Conservation (phyloP, 2,888 invertebrate genomes). For the Macrosoma leucophasiata region DNA sequence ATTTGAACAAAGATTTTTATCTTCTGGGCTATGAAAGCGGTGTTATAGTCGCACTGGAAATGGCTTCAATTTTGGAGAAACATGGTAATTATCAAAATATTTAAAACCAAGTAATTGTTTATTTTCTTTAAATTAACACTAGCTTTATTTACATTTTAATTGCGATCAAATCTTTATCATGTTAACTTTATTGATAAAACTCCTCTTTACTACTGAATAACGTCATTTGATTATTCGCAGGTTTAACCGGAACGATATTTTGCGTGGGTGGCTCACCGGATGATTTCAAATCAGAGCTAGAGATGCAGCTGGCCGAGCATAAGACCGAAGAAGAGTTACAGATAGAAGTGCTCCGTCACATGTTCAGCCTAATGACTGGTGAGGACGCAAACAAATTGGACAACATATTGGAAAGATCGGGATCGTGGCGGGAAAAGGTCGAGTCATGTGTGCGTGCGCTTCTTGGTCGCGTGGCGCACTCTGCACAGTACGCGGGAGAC, state of each 20-base stretch:
- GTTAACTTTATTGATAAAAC: too few relatives aligned
- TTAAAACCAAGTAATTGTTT: too few relatives aligned
- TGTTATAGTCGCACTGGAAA: constrained; percentile 38
- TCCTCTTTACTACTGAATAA: too few relatives aligned
- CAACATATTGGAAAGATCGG: neutral
- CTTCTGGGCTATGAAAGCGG: constrained; percentile 49
- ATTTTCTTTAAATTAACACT: too few relatives aligned
- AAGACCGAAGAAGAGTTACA: constrained; percentile 36
- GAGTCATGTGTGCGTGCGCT: constrained; percentile 33
- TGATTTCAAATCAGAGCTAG: constrained; percentile 32
- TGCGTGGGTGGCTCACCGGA: constrained; percentile 42
- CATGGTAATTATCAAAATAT: too few relatives aligned
- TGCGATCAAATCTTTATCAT: too few relatives aligned
- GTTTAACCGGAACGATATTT: constrained; percentile 43
- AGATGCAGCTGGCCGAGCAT: constrained; percentile 31
- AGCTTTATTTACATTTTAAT: too few relatives aligned
- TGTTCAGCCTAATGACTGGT: constrained; percentile 37
- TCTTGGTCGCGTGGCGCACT: constrained; percentile 31
- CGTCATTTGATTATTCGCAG: constrained; percentile 29
- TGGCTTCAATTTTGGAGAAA: constrained; percentile 43
- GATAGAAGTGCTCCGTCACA: constrained; percentile 37
- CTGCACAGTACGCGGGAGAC: constrained; percentile 37
- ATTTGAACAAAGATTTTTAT: constrained; percentile 32
- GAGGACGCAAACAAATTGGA: neutral
- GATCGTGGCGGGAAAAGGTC: constrained; percentile 28